phyloP scores from a whole-genome alignment of 2,888 invertebrate species.

The Apamea epomidion region DNA sequence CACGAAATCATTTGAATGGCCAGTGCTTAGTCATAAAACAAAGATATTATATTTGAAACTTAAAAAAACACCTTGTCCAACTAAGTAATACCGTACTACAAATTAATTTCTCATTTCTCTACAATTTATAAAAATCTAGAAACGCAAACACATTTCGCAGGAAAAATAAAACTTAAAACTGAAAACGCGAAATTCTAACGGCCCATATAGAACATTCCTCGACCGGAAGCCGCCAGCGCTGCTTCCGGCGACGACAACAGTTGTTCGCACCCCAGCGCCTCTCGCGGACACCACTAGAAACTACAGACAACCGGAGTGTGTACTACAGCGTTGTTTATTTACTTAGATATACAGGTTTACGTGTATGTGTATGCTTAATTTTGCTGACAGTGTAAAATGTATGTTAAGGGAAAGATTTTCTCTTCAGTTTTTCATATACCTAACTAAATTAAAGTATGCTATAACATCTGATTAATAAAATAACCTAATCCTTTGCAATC shows the following conservation, averaged over 20 bases:
- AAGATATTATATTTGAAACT: background rate
- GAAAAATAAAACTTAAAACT: conserved; percentile 70
- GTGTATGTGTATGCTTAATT: conserved; percentile 24
- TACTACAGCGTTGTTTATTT: conserved; percentile 54
- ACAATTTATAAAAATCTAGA: conserved; percentile 21
- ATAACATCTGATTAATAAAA: background rate
- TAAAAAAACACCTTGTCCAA: no score
- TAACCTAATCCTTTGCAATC: background rate
- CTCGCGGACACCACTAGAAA: conserved; percentile 82
- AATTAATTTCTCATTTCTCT: background rate
- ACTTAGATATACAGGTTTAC: conserved; percentile 29
- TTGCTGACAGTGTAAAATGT: background rate
- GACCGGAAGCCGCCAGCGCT: conserved; percentile 87
- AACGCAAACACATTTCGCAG: conserved; percentile 50
- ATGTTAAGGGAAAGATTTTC: background rate
- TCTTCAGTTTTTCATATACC: background rate
- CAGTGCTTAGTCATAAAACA: background rate
- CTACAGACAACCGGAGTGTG: conserved; percentile 70
- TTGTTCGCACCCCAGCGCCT: conserved; percentile 88
- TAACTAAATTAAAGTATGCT: background rate
- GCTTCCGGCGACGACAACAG: conserved; percentile 86
- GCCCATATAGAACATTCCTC: conserved; percentile 82
- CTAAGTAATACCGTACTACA: background rate
- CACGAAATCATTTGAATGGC: background rate
- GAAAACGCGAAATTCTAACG: conserved; percentile 78